Evolutionary conservation across 2,888 invertebrate genomes (phyloP).

Genomic region (Daptonema setosum): DNA sequence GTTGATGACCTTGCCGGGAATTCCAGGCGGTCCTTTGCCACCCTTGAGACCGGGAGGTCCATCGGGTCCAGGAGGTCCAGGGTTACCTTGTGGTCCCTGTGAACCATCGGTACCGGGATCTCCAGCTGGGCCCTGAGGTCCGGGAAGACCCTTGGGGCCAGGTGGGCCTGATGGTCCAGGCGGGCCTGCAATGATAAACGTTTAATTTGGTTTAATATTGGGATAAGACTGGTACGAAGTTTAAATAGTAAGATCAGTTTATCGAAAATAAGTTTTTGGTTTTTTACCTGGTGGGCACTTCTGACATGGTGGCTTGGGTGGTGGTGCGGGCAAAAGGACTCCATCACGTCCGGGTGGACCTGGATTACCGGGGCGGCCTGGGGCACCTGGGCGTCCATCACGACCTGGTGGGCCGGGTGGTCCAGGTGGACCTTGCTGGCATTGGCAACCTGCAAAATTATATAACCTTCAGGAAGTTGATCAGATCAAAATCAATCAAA

Average conservation of each 20-base stretch:
- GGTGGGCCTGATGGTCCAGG: constrained; percentile 18
- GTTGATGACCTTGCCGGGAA: constrained; percentile 16
- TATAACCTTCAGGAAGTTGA: neutral
- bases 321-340: constrained; percentile 23
- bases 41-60: constrained; percentile 19
- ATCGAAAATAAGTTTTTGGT: constrained; percentile 11
- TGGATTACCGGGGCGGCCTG: constrained; percentile 21
- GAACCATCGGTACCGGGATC: constrained; percentile 10
- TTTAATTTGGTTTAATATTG: too few relatives aligned
- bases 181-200: constrained; percentile 2
- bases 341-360: constrained; percentile 20
- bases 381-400: constrained; percentile 21
- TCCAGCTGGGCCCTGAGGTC: constrained; percentile 20
- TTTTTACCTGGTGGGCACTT: constrained; percentile 14
- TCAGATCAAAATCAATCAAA: neutral
- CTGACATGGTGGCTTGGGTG: constrained; percentile 27
- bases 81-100: constrained; percentile 16
- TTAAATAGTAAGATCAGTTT: neutral
- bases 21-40: constrained; percentile 14
- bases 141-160: constrained; percentile 19
- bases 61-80: constrained; percentile 18
- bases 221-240: neutral
- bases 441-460: constrained; percentile 14
- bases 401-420: constrained; percentile 17
- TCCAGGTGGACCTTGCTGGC: constrained; percentile 23